Conservation (phyloP, 2,113 vertebrate species). For the Phyllostomus hastatus region DNA sequence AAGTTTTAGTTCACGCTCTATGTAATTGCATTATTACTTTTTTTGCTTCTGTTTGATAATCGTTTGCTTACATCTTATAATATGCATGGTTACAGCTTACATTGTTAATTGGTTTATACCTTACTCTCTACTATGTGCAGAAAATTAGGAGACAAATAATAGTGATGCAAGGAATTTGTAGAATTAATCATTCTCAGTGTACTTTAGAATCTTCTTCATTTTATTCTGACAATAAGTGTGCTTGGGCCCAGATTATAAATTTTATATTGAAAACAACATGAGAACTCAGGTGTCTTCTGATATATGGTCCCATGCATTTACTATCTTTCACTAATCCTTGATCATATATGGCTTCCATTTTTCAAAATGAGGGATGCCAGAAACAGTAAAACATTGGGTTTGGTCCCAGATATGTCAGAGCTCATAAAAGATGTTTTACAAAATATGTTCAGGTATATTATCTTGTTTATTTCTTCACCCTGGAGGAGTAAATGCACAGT, state of each 20-base stretch:
- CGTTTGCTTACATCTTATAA: neutral
- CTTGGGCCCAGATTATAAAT: neutral
- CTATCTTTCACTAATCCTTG: neutral
- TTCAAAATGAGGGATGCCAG: constrained; percentile 15
- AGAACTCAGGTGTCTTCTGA: neutral
- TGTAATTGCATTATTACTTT: neutral
- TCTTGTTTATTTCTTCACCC: constrained; percentile 33
- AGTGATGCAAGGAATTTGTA: neutral
- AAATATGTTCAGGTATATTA: neutral
- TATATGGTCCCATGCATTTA: neutral
- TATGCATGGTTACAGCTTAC: neutral
- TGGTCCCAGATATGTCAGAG: constrained; percentile 54
- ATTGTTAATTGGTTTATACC: neutral
- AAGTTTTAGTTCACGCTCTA: neutral
- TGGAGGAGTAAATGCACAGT: neutral
- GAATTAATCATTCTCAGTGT: neutral
- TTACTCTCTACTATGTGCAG: neutral
- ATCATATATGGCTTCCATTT: neutral
- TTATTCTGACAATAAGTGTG: neutral
- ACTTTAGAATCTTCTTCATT: neutral
- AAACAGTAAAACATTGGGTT: neutral
- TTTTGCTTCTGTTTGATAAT: neutral
- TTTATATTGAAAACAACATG: neutral
- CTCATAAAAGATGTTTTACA: constrained; percentile 40
- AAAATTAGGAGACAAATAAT: neutral